Conservation (phyloP, 2,113 vertebrate genomes). For the Excalfactoria chinensis region DNA sequence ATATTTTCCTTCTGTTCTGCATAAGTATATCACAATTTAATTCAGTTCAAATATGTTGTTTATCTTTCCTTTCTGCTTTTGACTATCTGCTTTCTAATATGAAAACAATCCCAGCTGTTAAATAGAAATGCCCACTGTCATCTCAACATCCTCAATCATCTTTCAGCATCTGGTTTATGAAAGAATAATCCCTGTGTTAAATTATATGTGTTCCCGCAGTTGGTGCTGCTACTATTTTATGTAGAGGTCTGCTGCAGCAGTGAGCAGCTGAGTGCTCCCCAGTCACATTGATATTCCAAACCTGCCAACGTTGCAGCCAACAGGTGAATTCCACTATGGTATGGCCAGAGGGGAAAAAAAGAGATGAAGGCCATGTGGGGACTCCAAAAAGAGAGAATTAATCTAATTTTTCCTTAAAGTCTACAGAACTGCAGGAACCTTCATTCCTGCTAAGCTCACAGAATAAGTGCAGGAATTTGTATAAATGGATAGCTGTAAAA, state of each 20-base stretch:
- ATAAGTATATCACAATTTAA: not conserved
- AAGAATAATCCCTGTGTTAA: not conserved
- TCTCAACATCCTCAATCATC: not conserved
- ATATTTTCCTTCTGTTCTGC: not conserved
- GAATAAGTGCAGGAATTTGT: slow-evolving; percentile 48
- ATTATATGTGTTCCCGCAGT: not conserved
- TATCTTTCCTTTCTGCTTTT: not conserved
- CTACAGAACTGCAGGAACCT: slow-evolving; percentile 17
- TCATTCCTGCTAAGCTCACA: not conserved
- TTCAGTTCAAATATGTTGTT: not conserved
- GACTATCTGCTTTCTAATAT: not conserved
- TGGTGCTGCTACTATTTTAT: not conserved
- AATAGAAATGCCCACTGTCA: not conserved
- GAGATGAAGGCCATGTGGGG: not conserved
- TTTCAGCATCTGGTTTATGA: not conserved
- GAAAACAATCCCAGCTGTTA: not conserved
- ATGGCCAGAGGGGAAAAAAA: not conserved
- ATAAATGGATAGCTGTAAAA: not conserved
- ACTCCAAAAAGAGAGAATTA: not conserved
- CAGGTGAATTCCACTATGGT: not conserved
- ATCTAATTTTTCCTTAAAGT: slow-evolving; percentile 10
- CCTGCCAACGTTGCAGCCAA: not conserved
- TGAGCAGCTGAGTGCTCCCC: not conserved
- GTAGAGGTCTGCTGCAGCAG: not conserved
- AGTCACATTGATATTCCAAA: not conserved